phyloP scores from a whole-genome alignment of 2,888 invertebrate species.

The Pharmacophagus antenor region DNA sequence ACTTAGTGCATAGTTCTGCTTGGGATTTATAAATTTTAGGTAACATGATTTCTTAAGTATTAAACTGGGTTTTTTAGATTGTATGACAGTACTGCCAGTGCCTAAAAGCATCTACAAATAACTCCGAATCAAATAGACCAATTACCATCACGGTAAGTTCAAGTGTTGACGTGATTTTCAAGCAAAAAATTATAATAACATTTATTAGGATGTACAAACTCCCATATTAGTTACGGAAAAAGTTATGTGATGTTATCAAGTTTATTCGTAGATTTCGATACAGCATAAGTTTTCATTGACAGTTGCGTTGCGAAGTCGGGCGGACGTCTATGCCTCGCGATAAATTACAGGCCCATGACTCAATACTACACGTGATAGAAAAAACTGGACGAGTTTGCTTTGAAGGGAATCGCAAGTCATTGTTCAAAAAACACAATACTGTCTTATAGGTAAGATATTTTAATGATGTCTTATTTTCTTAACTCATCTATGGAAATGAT shows the following conservation, averaged over 20 bases:
- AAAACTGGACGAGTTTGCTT: conserved; percentile 30
- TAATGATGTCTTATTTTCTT: not conserved
- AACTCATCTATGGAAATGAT: not conserved
- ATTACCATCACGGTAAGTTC: too few species aligned
- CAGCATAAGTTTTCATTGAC: conserved; percentile 59
- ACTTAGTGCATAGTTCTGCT: too few species aligned
- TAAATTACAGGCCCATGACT: conserved; percentile 37
- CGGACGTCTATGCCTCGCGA: conserved; percentile 46
- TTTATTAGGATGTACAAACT: not conserved
- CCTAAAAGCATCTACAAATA: too few species aligned
- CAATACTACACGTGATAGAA: conserved; percentile 36
- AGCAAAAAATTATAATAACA: not conserved
- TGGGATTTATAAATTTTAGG: too few species aligned
- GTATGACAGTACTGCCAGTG: too few species aligned
- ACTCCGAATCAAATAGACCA: too few species aligned
- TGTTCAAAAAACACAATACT: not conserved
- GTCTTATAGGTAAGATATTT: conserved; percentile 20
- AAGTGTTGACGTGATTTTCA: too few species aligned
- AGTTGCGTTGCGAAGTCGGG: conserved; percentile 48
- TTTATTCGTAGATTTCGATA: conserved; percentile 43
- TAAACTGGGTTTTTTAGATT: too few species aligned
- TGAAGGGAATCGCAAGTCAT: conserved; percentile 31
- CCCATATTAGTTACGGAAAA: conserved; percentile 3
- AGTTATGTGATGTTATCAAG: conserved; percentile 42
- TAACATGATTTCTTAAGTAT: too few species aligned